A percentile compares a stretch with the other conserved stretches of the same genome.
Evolutionary conservation across 37 sponge, comb jelly and placozoan species (phyloP).

Genomic region (Spongilla lacustris): DNA sequence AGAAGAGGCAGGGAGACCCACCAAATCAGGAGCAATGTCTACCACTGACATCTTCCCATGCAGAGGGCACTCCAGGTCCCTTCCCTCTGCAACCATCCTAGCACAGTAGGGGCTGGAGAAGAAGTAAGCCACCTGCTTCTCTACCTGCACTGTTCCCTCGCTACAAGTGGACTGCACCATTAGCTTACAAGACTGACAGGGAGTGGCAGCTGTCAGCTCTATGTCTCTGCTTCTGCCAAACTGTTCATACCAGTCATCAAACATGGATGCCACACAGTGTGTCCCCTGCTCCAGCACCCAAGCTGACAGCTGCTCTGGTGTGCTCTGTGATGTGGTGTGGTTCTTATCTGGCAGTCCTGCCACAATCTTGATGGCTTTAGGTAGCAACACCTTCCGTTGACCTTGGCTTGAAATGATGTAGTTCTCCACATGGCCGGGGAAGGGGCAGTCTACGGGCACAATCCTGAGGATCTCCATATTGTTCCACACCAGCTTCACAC

Average conservation of each 20-base stretch:
- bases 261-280: conserved; percentile 62
- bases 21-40: background rate
- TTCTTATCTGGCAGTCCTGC: conserved; percentile 45
- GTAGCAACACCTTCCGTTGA: background rate
- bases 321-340: conserved; percentile 4
- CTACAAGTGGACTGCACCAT: no score
- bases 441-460: conserved; percentile 25
- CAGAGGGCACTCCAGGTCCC: conserved; percentile 32
- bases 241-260: conserved; percentile 91
- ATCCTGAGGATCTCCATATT: conserved; percentile 71
- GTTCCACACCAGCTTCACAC: conserved; percentile 58
- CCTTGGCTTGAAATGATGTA: conserved; percentile 21
- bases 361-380: conserved; percentile 48
- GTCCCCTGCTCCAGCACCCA: conserved; percentile 73
- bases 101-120: conserved; percentile 48
- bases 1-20: background rate
- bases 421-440: conserved; percentile 22
- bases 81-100: background rate
- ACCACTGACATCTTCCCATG: conserved; percentile 53
- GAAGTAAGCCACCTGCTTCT: conserved; percentile 30
- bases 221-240: conserved; percentile 53
- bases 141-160: background rate
- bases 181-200: conserved; percentile 42
- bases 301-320: conserved; percentile 30
- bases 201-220: conserved; percentile 16